Conservation (phyloP, 2,797 vertebrate species). For the Decapterus maruadsi region DNA sequence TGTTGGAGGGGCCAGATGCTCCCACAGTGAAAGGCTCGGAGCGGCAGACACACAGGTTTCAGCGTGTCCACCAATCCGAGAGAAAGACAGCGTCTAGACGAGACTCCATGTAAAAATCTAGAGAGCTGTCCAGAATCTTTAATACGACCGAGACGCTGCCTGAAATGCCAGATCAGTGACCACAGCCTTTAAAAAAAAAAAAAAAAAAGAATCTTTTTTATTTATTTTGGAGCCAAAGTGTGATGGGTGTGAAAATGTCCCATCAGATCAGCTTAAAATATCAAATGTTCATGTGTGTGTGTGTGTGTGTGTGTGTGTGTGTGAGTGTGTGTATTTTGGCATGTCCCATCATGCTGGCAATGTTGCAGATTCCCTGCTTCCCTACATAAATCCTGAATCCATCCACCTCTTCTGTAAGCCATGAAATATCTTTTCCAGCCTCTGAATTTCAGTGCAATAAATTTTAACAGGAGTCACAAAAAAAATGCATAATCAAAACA, state of each 20-base stretch:
- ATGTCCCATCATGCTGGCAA: slow-evolving; percentile 64
- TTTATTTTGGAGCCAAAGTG: slow-evolving; percentile 38
- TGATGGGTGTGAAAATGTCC: slow-evolving; percentile 47
- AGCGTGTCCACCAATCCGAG: slow-evolving; percentile 40
- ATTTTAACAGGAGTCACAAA: slow-evolving; percentile 26
- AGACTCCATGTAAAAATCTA: slow-evolving; percentile 11
- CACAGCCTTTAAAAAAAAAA: not conserved
- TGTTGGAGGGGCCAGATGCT: slow-evolving; percentile 54
- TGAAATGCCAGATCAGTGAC: slow-evolving; percentile 42
- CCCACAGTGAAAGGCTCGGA: slow-evolving; percentile 52
- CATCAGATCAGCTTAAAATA: slow-evolving; percentile 60
- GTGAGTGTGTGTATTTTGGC: slow-evolving; percentile 64
- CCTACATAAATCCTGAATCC: slow-evolving; percentile 71
- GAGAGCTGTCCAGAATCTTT: slow-evolving; percentile 37
- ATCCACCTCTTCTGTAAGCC: slow-evolving; percentile 65
- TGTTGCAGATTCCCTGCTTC: slow-evolving; percentile 63
- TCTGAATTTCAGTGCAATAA: slow-evolving; percentile 47
- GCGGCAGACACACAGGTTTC: slow-evolving; percentile 50
- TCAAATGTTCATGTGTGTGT: slow-evolving; percentile 40
- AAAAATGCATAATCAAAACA: slow-evolving; percentile 31
- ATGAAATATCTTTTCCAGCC: slow-evolving; percentile 65
- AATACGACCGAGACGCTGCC: slow-evolving; percentile 24
- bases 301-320: slow-evolving; percentile 25
- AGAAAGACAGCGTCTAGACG: slow-evolving; percentile 34
- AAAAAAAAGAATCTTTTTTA: not conserved